Percentiles rank a stretch among this genome's conserved stretches.
These are phyloP conservation scores for Mus musculus DNA, from an alignment of 2,113 vertebrate genomes.

Conservation along the genomic window GRCm39 chr9:56274501-56275000, in stretches of 20 bases:
- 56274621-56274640: neutral
- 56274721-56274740: neutral
- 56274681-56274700: neutral
- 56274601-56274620: neutral
- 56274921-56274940: neutral
- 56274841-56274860: neutral
- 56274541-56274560: slow-evolving; percentile 10
- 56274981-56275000: neutral
- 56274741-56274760: neutral
- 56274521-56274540: neutral
- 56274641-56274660: neutral
- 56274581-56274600: neutral
- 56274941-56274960: neutral
- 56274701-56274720: neutral
- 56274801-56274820: neutral
- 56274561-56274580: neutral
- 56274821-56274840: neutral
- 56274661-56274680: neutral
- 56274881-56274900: neutral
- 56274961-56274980: neutral
- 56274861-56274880: neutral
- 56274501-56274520: neutral
- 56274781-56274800: neutral
- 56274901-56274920: neutral
- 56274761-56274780: neutral